Evolutionary conservation across 1,140 invertebrate genomes (phyloP).

Genomic region (Eumeta japonica): DNA sequence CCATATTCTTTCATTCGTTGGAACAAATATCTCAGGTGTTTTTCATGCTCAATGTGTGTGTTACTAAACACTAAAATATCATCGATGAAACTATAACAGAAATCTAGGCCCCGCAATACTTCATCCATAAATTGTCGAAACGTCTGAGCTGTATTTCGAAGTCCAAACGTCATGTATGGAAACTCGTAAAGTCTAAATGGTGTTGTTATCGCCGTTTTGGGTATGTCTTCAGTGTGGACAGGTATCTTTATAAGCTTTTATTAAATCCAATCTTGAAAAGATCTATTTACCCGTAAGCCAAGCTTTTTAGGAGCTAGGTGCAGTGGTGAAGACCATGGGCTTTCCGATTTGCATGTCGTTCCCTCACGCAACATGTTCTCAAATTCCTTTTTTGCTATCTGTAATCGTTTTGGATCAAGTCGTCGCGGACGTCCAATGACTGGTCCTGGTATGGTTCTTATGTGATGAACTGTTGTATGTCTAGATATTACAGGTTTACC

Average conservation of each 20-base stretch:
- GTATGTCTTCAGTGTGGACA: no score
- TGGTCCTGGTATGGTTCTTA: conserved; percentile 3
- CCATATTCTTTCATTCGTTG: conserved; percentile 15
- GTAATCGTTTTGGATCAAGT: no score
- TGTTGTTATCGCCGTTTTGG: no score
- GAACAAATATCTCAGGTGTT: conserved; percentile 29
- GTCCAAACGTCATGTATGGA: no score
- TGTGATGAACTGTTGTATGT: conserved; percentile 2
- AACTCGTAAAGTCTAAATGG: conserved; percentile 38
- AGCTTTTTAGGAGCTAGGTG: conserved; percentile 24
- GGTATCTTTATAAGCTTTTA: no score
- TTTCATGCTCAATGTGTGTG: conserved; percentile 27
- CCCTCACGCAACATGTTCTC: conserved; percentile 20
- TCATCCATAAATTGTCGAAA: conserved; percentile 55
- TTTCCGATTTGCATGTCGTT: conserved; percentile 31
- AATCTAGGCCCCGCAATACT: conserved; percentile 12
- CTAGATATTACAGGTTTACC: neutral
- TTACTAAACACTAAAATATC: no score
- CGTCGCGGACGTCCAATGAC: no score
- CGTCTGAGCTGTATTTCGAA: conserved; percentile 41
- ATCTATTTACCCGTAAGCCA: conserved; percentile 25
- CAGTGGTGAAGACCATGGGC: no score
- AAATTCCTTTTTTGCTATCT: no score
- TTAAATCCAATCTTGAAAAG: no score
- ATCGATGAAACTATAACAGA: no score